These are phyloP conservation scores for Zaprionus bogoriensis DNA, from an alignment of 2,888 invertebrate species.

Conservation along the genomic window DNA sequence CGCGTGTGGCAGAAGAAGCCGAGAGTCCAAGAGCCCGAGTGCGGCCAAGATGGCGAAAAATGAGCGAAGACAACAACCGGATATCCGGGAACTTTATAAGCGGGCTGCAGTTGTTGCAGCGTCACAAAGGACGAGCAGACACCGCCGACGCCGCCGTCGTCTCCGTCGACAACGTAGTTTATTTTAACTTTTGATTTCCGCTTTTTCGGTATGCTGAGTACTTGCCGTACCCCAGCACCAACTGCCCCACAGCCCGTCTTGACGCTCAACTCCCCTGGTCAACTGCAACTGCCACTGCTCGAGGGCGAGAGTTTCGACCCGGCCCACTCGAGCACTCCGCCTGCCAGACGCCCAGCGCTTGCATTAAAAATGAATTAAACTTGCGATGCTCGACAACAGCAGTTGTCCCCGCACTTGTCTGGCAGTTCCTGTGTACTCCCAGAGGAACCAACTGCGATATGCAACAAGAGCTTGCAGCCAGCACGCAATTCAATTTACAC, in stretches of 20 bases:
- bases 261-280: background rate
- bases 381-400: constrained; percentile 17
- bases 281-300: constrained; percentile 34
- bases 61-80: constrained; percentile 79
- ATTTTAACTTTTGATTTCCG: constrained; percentile 76
- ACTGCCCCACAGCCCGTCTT: background rate
- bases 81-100: constrained; percentile 79
- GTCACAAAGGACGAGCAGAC: constrained; percentile 59
- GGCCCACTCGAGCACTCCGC: constrained; percentile 28
- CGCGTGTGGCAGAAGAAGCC: constrained; percentile 55
- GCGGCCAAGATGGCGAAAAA: constrained; percentile 67
- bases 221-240: constrained; percentile 1
- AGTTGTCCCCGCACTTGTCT: background rate
- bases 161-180: constrained; percentile 59
- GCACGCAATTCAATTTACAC: constrained; percentile 41
- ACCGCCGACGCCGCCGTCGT: constrained; percentile 3
- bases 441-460: constrained; percentile 9
- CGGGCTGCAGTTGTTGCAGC: constrained; percentile 37
- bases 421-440: constrained; percentile 3
- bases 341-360: constrained; percentile 6
- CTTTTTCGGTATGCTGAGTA: constrained; percentile 34
- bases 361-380: constrained; percentile 70
- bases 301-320: constrained; percentile 50
- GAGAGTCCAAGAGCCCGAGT: no score
- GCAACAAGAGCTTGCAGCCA: constrained; percentile 12